phyloP scores from a whole-genome alignment of 2,113 vertebrate species.

The Heloderma charlesbogerti region DNA sequence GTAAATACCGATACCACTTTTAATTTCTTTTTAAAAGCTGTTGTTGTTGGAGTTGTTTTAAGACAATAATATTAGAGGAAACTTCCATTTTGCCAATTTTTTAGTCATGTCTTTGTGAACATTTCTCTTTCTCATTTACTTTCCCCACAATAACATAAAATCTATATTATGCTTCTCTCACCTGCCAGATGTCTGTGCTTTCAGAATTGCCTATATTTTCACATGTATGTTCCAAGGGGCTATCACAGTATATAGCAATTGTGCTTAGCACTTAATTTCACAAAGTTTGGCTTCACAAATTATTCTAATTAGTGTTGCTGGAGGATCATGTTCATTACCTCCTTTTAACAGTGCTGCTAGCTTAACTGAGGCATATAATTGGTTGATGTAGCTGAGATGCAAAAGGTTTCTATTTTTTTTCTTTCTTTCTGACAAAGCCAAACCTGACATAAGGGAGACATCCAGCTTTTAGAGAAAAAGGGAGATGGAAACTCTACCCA shows the following conservation, averaged over 20 bases:
- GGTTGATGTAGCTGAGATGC: background rate
- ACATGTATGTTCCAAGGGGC: background rate
- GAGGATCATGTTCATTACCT: background rate
- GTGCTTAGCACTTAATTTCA: background rate
- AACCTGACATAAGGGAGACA: background rate
- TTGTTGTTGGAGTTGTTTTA: background rate
- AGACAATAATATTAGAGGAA: background rate
- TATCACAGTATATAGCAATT: background rate
- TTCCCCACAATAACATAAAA: background rate
- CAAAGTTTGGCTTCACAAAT: background rate
- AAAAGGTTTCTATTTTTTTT: background rate
- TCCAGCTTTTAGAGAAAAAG: background rate
- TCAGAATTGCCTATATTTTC: background rate
- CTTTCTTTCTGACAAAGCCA: background rate
- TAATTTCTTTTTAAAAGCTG: too few relatives aligned
- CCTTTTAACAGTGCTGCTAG: background rate
- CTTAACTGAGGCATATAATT: background rate
- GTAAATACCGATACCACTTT: too few relatives aligned
- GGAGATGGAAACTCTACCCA: too few relatives aligned
- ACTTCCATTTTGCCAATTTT: background rate
- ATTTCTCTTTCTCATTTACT: background rate
- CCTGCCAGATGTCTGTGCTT: background rate
- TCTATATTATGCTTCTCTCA: background rate
- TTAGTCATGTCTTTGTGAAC: background rate
- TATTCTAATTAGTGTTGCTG: conserved; percentile 12